A percentile compares a stretch with the other conserved stretches of the same genome.
These are phyloP conservation scores for Babyrousa celebensis DNA, from an alignment of 2,797 vertebrate species.

Conservation along the genomic window DNA sequence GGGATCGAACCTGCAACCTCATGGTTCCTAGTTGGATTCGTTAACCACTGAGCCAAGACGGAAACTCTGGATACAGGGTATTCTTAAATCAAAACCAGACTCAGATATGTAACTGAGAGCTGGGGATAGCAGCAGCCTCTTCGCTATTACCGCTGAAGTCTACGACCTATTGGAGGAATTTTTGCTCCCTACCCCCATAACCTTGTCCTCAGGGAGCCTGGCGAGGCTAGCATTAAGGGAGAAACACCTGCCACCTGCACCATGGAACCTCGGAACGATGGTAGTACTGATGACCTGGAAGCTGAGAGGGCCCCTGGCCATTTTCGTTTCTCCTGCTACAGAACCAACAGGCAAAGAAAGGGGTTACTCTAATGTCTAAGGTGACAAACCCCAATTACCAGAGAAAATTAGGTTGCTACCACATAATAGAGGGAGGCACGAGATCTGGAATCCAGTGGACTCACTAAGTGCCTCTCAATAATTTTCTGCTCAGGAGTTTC, in stretches of 20 bases:
- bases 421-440: background rate
- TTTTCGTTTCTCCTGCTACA: constrained; percentile 16
- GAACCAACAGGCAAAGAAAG: background rate
- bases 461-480: background rate
- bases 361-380: background rate
- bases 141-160: background rate
- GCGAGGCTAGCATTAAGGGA: background rate
- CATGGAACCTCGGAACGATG: rapidly evolving
- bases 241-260: background rate
- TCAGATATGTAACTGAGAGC: background rate
- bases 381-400: background rate
- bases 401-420: background rate
- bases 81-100: background rate
- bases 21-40: too few relatives aligned
- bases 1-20: too few relatives aligned
- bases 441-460: background rate
- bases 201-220: background rate
- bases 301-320: background rate
- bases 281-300: background rate
- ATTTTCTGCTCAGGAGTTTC: background rate
- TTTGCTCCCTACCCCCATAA: background rate
- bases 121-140: background rate
- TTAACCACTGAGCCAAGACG: too few relatives aligned
- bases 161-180: background rate
- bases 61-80: background rate